Percentiles rank a stretch among this genome's conserved stretches.
Evolutionary conservation across 2,113 vertebrate genomes (phyloP).

Genomic region (Tricholaema leucomelas): DNA sequence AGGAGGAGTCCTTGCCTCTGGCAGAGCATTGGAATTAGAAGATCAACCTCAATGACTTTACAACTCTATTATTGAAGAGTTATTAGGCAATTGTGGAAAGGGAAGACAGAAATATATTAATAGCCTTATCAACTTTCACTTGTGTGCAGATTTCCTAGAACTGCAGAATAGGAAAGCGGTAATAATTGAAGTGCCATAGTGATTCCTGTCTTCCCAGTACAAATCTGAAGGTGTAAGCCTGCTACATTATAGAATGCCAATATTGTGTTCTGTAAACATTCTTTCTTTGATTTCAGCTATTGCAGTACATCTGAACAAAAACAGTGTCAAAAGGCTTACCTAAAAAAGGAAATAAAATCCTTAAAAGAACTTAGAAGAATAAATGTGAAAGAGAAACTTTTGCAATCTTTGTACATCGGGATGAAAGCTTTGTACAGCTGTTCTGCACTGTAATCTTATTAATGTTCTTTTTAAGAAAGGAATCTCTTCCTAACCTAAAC

Average conservation of each 20-base stretch:
- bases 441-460: background rate
- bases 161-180: background rate
- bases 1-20: too few relatives aligned
- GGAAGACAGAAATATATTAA: background rate
- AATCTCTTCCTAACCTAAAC: background rate
- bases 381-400: background rate
- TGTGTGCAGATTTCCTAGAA: background rate
- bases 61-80: too few relatives aligned
- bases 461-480: background rate
- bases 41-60: too few relatives aligned
- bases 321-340: background rate
- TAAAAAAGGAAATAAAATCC: background rate
- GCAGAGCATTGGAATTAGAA: too few relatives aligned
- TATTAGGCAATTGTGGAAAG: background rate
- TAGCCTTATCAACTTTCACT: background rate
- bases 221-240: background rate
- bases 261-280: background rate
- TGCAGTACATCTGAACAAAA: background rate
- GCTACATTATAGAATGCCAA: background rate
- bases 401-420: background rate
- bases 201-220: background rate
- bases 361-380: background rate
- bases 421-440: background rate
- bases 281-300: background rate
- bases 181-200: background rate